A percentile compares a stretch with the other conserved stretches of the same genome.
Conservation (phyloP, 2,888 invertebrate genomes). For the Cordilura impudica region DNA sequence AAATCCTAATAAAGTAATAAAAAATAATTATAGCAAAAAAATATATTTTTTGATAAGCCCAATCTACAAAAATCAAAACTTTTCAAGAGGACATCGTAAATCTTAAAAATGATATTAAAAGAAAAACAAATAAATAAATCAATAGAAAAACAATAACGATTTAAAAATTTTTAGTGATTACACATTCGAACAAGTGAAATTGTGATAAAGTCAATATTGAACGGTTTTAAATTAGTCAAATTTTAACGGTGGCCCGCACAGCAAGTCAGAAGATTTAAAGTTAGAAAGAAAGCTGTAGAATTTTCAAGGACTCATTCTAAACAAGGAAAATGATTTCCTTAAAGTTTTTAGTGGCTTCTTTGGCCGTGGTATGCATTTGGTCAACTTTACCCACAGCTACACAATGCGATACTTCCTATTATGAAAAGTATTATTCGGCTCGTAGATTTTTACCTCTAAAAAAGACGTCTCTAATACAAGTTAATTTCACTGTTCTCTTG, state of each 20-base stretch:
- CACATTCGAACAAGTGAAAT: background rate
- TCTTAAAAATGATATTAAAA: slow-evolving; percentile 14
- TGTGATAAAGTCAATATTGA: background rate
- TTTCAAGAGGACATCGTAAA: slow-evolving; percentile 2
- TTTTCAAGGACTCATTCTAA: background rate
- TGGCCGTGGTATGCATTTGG: slow-evolving; percentile 67
- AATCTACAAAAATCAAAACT: background rate
- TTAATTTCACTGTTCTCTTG: slow-evolving; percentile 69
- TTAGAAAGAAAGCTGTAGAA: background rate
- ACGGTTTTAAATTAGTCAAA: background rate
- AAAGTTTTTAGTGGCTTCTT: slow-evolving; percentile 63
- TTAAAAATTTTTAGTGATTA: background rate
- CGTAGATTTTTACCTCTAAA: slow-evolving; percentile 70
- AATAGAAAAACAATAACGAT: background rate
- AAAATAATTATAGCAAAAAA: background rate
- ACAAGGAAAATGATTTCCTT: slow-evolving; percentile 50
- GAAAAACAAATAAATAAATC: background rate
- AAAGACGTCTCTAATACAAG: slow-evolving; percentile 66
- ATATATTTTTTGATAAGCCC: background rate
- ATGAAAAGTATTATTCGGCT: slow-evolving; percentile 74
- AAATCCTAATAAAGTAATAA: slow-evolving; percentile 5
- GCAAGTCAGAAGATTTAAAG: background rate
- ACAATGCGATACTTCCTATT: slow-evolving; percentile 73
- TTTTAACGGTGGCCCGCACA: background rate
- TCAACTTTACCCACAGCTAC: slow-evolving; percentile 69